Base-by-base conservation (phyloP, 2,888 invertebrate genomes). In the Tryphoninae sp. region DNA sequence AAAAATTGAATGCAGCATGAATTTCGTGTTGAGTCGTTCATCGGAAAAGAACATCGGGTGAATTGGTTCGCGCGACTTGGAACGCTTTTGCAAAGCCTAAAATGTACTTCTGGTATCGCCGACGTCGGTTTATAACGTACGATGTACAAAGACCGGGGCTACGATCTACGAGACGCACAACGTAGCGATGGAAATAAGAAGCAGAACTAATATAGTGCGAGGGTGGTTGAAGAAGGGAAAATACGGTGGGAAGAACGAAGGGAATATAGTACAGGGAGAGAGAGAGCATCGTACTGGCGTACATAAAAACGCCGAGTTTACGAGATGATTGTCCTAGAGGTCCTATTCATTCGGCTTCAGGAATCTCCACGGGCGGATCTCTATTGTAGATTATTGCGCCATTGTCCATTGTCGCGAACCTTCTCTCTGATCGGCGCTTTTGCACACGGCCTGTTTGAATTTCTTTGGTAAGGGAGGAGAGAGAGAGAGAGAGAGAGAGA, bases 331-430 rank as follows among this genome's bases (percentile, higher is more conserved):
- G 89, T 89, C 87, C 89, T 86, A 86, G 85, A 71, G 85, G 83
- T 81, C 86, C 89, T 88, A 89, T 89, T 89, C 89, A 89, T 89
- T 86, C 86, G 84, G 80, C 84, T 67, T 33, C 84, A 83, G 87
- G 85, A 88, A 89, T 88, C 88, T 87, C 87, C 87, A 40, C 82
- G 84, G 82, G 87, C 87, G 87, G 87, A 89, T 89, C 88, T 89
- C 87, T 89, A 89, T 89, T 89, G 89, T 88, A 88, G 88, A 89
- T 89, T 88, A 89, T 89, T 88, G 87, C 87, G 83, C 89, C 86
- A 89, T 89, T 89, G 89, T 89, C 87, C 88, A 88, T 88, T 88
- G 89, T 89, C 88, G 85, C 88, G 84, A 84, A 33, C 45, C 61
- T 23, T 40, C 59, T 68, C 68, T 71, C 61, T 78, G 75, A 75